Evolutionary conservation across 2,888 invertebrate species (phyloP), one percentile per base, ranked within the genome.

Genomic region (Andrena bucephala): DNA sequence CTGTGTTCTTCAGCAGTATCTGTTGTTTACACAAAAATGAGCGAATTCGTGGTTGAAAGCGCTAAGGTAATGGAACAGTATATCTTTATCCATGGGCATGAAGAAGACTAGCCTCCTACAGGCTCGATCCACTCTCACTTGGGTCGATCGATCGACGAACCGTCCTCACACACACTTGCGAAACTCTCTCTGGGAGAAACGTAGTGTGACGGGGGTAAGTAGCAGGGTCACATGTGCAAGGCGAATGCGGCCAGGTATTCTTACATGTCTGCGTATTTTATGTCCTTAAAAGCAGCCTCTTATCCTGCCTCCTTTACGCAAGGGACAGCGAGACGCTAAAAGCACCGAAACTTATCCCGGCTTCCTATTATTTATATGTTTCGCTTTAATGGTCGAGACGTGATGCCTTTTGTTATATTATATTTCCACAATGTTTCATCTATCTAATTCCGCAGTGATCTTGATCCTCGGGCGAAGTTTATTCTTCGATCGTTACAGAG

Each of bases 211-310:
- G 67, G 27, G 76, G 70, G 60, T 57, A 76, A 60, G 65, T 57
- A 59, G 67, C 48, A 57, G 60, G 69, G 72, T 75, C 87, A 63
- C 85, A 69, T 85, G 87, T 81, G 77, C 72, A 73, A n/a, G 48
- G 60, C 27, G 76, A n/a, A 50, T 50, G 57, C 60, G 80, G 70
- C 33, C 79, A 87, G 87, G 87, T 87, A 84, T 83, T 83, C 76
- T 78, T 84, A 85, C 84, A 78, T 87, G 80, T 85, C 87, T 85
- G 85, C 87, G 89, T 92, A 91, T 92, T 92, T 92, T 91, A 92
- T 90, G 87, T 85, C 89, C 89, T 92, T 92, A 92, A 92, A 92
- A 92, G 92, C 91, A 92, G 85, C 90, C 90, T 92, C 91, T 92
- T 92, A 92, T 88, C 88, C 80, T 63, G 63, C 31, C 82, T 63